Evolutionary conservation across 1,140 invertebrate genomes (phyloP).

Genomic region (Scylla paramamosain): DNA sequence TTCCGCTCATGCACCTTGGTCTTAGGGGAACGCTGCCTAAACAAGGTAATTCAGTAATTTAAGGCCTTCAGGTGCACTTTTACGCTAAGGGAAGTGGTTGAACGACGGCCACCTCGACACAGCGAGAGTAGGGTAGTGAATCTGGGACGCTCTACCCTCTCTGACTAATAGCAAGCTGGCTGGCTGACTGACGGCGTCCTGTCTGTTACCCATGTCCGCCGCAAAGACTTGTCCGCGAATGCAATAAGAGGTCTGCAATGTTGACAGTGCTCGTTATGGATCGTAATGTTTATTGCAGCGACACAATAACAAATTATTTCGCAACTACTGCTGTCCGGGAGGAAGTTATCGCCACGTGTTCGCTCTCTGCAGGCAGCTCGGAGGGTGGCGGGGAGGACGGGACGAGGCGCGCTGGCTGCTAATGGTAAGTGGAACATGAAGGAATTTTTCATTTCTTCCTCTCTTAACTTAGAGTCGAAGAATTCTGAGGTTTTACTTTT

Average conservation of each 20-base stretch:
- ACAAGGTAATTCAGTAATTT: conserved; percentile 24
- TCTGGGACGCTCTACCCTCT: not conserved
- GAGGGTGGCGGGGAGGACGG: not conserved
- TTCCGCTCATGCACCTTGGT: not conserved
- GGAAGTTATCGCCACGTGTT: too few species aligned
- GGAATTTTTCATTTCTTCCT: conserved; percentile 1
- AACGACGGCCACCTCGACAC: not conserved
- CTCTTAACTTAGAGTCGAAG: not conserved
- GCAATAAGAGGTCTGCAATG: not conserved
- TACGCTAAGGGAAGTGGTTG: not conserved
- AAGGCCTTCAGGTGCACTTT: conserved; percentile 3
- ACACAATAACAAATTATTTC: not conserved
- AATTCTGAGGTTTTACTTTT: too few species aligned
- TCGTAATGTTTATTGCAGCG: not conserved
- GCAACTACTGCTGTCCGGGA: not conserved
- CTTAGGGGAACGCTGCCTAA: not conserved
- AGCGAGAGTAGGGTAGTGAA: not conserved
- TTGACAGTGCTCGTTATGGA: not conserved
- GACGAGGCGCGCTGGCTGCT: not conserved
- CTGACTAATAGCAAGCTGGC: not conserved
- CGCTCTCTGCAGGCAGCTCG: not conserved
- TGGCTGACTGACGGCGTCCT: not conserved
- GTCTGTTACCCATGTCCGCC: not conserved
- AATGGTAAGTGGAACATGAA: not conserved
- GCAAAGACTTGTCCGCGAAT: not conserved